Conservation (phyloP, 2,113 vertebrate genomes). For the Pelodiscus sinensis region DNA sequence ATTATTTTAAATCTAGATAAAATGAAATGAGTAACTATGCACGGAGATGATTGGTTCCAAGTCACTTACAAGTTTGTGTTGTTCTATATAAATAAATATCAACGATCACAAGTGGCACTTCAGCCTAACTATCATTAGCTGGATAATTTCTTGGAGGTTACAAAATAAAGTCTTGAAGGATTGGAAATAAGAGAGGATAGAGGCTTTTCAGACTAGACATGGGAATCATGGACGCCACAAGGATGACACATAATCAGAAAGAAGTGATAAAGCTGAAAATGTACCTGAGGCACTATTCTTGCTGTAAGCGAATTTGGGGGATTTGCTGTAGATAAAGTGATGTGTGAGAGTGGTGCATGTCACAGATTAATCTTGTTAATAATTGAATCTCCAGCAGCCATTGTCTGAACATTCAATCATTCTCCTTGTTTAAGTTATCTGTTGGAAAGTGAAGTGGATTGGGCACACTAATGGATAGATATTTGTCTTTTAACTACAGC, state of each 20-base stretch:
- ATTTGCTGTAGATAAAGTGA: neutral
- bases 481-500: neutral
- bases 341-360: neutral
- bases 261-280: neutral
- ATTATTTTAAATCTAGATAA: constrained; percentile 24
- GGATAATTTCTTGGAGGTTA: neutral
- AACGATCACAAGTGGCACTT: neutral
- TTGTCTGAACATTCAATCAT: neutral
- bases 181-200: neutral
- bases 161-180: neutral
- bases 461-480: neutral
- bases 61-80: neutral
- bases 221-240: fast-evolving
- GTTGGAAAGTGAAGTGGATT: neutral
- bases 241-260: neutral
- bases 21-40: constrained; percentile 11
- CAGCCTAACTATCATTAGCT: neutral
- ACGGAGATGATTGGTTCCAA: neutral
- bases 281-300: neutral
- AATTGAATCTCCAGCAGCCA: neutral
- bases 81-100: neutral
- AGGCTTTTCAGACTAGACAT: neutral
- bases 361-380: neutral
- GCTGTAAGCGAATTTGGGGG: fast-evolving
- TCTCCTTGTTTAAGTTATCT: neutral